phyloP scores from a whole-genome alignment of 1,140 invertebrate species.

The Calliphora vicina region DNA sequence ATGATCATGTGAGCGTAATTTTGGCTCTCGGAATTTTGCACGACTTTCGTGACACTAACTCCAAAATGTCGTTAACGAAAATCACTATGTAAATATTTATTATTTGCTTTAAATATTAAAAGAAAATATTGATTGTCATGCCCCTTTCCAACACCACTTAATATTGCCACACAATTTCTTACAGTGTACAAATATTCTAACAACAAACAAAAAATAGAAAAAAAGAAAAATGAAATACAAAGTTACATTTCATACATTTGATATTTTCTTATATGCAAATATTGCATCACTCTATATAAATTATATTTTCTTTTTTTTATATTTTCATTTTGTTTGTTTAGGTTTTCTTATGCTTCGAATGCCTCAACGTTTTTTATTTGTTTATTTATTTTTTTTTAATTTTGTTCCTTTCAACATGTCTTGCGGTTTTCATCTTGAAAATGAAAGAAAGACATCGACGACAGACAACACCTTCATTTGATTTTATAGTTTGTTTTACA shows the following conservation, averaged over 20 bases:
- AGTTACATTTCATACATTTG: not conserved
- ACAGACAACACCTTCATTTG: slow-evolving; percentile 7
- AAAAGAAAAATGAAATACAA: not conserved
- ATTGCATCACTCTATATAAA: not conserved
- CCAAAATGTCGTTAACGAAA: too few species aligned
- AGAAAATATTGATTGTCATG: too few species aligned
- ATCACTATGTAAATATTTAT: too few species aligned
- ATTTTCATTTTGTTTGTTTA: not conserved
- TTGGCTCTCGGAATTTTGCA: too few species aligned
- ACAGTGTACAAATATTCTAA: too few species aligned
- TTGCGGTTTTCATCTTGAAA: not conserved
- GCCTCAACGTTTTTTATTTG: not conserved
- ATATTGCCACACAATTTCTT: too few species aligned
- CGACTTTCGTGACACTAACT: too few species aligned
- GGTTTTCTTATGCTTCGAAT: not conserved
- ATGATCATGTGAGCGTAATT: too few species aligned
- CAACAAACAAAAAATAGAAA: too few species aligned
- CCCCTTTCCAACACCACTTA: too few species aligned
- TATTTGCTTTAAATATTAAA: too few species aligned
- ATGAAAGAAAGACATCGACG: too few species aligned
- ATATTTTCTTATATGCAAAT: not conserved
- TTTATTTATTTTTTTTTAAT: not conserved
- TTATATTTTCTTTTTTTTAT: not conserved
- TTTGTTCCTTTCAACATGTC: not conserved
- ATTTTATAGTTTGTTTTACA: not conserved